Conservation (phyloP, 64 coral and sea anemone species). For the Actinia equina region DNA sequence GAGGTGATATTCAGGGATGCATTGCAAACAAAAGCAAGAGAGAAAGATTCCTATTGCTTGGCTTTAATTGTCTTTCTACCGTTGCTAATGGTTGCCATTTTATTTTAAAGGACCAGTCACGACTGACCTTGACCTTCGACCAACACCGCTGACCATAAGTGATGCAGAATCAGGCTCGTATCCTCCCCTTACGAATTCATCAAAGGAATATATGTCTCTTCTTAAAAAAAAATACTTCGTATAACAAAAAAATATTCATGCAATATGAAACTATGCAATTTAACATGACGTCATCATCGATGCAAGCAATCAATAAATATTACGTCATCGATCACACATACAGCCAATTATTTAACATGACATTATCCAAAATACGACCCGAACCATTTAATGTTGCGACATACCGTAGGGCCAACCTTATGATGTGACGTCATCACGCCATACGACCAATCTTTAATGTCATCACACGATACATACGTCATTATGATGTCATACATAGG, state of each 20-base stretch:
- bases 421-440: no score
- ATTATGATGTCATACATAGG: no score
- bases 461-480: no score
- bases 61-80: background rate
- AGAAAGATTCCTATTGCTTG: background rate
- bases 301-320: no score
- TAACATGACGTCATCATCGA: background rate
- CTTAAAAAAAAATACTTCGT: slow-evolving; percentile 62
- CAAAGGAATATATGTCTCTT: slow-evolving; percentile 61
- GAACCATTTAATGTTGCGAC: no score
- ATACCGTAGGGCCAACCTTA: no score
- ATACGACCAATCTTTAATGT: no score
- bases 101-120: slow-evolving; percentile 42
- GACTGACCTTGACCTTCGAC: slow-evolving; percentile 49
- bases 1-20: no score
- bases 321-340: no score
- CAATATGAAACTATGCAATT: background rate
- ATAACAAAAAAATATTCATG: background rate
- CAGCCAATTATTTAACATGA: no score
- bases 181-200: slow-evolving; percentile 38
- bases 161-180: slow-evolving; percentile 46
- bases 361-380: no score
- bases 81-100: background rate
- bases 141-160: slow-evolving; percentile 36
- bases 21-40: no score